Evolutionary conservation across 2,888 invertebrate genomes (phyloP), one percentile per base, ranked within the genome.

Genomic region (Molanna angustata): DNA sequence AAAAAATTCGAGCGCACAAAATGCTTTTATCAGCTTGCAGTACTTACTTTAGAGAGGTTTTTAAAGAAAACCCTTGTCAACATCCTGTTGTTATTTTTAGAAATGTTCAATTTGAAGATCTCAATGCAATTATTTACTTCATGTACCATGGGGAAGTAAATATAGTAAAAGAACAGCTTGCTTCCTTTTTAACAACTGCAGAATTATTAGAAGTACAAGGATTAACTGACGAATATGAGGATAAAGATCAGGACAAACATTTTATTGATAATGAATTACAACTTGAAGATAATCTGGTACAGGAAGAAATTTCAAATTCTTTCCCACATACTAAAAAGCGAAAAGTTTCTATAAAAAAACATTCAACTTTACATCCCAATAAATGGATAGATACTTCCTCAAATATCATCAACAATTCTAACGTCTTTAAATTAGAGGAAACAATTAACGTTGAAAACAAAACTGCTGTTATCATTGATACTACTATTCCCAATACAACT

Each of bases 81-180:
- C 88, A 89, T 72, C 88, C 88, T 58, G 85, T 89, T 50, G 85
- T 89, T 61, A 87, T 89, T 70, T 86, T 89, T 67, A 83, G 86
- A 64, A 88, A 88, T 66, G 86, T 88, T 56, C 86, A 84, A 66
- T 88, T 80, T 63, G 85, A 85, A 61, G 90, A 90, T 70, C 78
- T 90, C 62, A 83, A 84, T 64, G 88, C 88, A 11, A 82, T 90
- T 56, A 80, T 90, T 32, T 85, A 88, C 65, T 90, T 90, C 63
- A 89, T 90, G 85, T 90, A 90, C 64, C 86, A 82, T 68, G 90
- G 90, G 51, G 89, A 90, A 73, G 89, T 90, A 4, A 88, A 87
- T 62, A 88, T 90, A 39, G 83, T 85, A 62, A 88, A 88, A 67
- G 88, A 88, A 65, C 86, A 88, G 59, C 69, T 89, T 62, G 84